Percentiles rank a stretch among this genome's conserved stretches.
These are phyloP conservation scores for Lamellibrachia luymesi DNA, from an alignment of 1,140 invertebrate genomes.

Conservation along the genomic window DNA sequence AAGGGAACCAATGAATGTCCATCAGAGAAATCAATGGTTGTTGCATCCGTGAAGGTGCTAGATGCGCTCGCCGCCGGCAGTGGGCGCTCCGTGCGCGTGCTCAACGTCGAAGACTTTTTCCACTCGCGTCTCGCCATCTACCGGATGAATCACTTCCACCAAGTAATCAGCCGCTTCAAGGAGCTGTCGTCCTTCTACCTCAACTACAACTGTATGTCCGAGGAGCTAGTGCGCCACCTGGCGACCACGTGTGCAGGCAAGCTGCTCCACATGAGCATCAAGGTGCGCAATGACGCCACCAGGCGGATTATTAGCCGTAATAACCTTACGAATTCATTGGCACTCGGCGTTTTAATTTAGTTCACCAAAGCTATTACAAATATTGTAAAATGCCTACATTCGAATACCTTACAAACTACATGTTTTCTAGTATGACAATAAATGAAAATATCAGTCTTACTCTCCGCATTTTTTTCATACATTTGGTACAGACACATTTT, in stretches of 20 bases:
- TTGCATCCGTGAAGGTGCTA: background rate
- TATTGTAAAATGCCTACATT: background rate
- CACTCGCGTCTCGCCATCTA: constrained; percentile 8
- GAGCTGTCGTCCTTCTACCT: background rate
- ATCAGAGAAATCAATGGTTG: background rate
- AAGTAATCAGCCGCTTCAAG: constrained; percentile 8
- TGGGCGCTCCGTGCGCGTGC: background rate
- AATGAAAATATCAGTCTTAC: background rate
- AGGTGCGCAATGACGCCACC: background rate
- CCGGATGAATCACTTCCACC: background rate
- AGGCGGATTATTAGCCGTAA: background rate
- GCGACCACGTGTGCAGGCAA: background rate
- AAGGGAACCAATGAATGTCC: background rate
- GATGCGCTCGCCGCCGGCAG: constrained; percentile 8
- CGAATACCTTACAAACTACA: background rate
- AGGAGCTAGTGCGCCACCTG: background rate
- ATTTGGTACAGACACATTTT: too few relatives aligned
- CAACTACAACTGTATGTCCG: constrained; percentile 16
- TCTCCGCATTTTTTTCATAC: too few relatives aligned
- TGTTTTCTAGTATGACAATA: background rate
- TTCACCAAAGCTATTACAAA: too few relatives aligned
- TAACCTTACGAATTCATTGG: too few relatives aligned
- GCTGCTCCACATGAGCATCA: constrained; percentile 2
- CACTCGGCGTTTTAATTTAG: too few relatives aligned
- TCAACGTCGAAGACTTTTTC: constrained; percentile 17